Conservation (phyloP, 2,888 invertebrate species). For the Seira ritae region DNA sequence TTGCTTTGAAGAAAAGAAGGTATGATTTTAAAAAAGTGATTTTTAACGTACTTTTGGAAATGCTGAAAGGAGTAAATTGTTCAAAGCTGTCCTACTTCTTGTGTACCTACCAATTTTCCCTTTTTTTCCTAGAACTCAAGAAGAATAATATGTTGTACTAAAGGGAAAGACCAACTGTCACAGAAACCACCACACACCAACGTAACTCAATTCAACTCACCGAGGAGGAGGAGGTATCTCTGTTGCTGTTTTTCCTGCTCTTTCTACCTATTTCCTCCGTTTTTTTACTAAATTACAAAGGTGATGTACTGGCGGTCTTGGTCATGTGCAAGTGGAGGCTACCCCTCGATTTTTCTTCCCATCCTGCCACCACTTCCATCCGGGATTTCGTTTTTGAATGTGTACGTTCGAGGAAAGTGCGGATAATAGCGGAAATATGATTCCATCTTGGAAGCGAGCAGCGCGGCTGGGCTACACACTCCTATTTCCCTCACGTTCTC, state of each 20-base stretch:
- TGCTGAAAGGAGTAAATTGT: slow-evolving; percentile 33
- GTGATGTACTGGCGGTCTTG: too few species aligned
- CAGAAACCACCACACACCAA: slow-evolving; percentile 30
- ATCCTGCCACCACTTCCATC: background rate
- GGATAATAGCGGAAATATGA: slow-evolving; percentile 55
- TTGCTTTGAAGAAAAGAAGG: too few species aligned
- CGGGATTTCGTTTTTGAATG: background rate
- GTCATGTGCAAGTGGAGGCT: too few species aligned
- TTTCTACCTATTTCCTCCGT: slow-evolving; percentile 18
- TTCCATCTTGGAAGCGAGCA: slow-evolving; percentile 39
- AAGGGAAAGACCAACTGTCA: slow-evolving; percentile 54
- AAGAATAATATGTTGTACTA: background rate
- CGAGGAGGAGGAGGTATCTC: slow-evolving; percentile 1
- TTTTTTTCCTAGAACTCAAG: too few species aligned
- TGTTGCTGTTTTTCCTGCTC: slow-evolving; percentile 33
- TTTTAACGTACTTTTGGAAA: too few species aligned
- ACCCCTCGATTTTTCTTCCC: too few species aligned
- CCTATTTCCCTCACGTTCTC: too few species aligned
- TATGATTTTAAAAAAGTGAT: too few species aligned
- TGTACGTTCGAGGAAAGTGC: background rate
- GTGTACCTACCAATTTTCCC: too few species aligned
- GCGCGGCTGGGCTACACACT: too few species aligned
- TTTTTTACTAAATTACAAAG: background rate
- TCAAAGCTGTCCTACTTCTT: slow-evolving; percentile 20
- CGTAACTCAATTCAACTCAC: background rate